Evolutionary conservation across 2,113 vertebrate species (phyloP).

Genomic region (Heloderma charlesbogerti): DNA sequence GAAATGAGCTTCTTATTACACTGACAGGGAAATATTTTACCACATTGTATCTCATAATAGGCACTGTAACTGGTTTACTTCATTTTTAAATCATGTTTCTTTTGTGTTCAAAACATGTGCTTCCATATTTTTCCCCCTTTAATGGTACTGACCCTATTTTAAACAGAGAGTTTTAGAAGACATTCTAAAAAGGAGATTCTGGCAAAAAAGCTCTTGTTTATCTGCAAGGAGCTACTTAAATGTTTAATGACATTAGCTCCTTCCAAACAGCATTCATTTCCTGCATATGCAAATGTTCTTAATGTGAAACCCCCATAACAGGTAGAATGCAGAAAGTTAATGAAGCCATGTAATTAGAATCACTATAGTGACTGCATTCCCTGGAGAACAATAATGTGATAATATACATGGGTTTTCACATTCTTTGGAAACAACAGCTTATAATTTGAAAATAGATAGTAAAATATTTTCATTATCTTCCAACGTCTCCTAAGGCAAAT

Average conservation of each 20-base stretch:
- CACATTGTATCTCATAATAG: constrained; percentile 44
- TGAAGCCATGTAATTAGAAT: constrained; percentile 93
- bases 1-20: constrained; percentile 28
- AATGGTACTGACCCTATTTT: constrained; percentile 12
- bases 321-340: constrained; percentile 90
- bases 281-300: constrained; percentile 91
- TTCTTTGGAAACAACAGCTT: constrained; percentile 81
- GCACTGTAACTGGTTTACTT: constrained; percentile 52
- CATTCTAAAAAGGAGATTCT: constrained; percentile 56
- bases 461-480: constrained; percentile 89
- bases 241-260: constrained; percentile 85
- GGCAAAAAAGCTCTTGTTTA: constrained; percentile 69
- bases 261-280: constrained; percentile 87
- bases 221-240: constrained; percentile 78
- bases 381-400: constrained; percentile 82
- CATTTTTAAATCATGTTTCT: constrained; percentile 53
- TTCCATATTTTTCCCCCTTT: constrained; percentile 53
- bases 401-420: constrained; percentile 82
- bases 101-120: constrained; percentile 50
- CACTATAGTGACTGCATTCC: constrained; percentile 87
- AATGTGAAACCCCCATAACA: constrained; percentile 87
- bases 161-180: constrained; percentile 51
- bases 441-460: constrained; percentile 86
- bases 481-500: constrained; percentile 80
- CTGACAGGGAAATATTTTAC: constrained; percentile 38